phyloP scores from a whole-genome alignment of 2,888 invertebrate species.

The Drosophila limbata region DNA sequence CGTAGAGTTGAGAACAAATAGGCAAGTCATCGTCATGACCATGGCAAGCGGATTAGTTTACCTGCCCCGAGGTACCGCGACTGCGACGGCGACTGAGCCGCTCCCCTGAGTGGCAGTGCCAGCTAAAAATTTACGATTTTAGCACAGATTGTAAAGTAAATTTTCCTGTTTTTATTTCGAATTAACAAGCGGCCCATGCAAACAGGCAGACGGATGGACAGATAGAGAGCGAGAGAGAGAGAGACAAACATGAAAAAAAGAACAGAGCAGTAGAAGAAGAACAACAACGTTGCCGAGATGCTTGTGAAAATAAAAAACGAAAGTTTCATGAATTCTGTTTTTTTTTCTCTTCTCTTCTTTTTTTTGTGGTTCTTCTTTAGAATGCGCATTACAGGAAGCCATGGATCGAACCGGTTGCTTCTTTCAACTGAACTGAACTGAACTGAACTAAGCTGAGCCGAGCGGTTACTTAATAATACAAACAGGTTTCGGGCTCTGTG shows the following conservation, averaged over 20 bases:
- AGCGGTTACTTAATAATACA: slow-evolving; percentile 78
- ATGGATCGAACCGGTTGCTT: slow-evolving; percentile 63
- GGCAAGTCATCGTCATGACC: slow-evolving; percentile 73
- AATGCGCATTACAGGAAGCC: slow-evolving; percentile 72
- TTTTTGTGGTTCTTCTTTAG: slow-evolving; percentile 53
- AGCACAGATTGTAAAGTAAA: slow-evolving; percentile 83
- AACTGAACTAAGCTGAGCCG: slow-evolving; percentile 26
- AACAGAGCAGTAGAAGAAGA: slow-evolving; percentile 22
- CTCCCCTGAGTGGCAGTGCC: slow-evolving; percentile 60
- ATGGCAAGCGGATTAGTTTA: slow-evolving; percentile 75
- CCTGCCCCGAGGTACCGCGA: slow-evolving; percentile 45
- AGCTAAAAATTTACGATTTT: slow-evolving; percentile 81
- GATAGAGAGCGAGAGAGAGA: slow-evolving; percentile 1
- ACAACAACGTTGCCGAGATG: slow-evolving; percentile 22
- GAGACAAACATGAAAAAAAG: slow-evolving; percentile 13
- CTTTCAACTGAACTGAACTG: slow-evolving; percentile 34
- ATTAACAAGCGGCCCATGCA: slow-evolving; percentile 74
- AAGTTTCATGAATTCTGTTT: slow-evolving; percentile 61
- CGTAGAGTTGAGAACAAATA: slow-evolving; percentile 69
- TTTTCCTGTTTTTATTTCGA: slow-evolving; percentile 82
- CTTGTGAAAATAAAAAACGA: slow-evolving; percentile 72
- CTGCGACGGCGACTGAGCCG: slow-evolving; percentile 34
- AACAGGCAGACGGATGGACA: slow-evolving; percentile 34
- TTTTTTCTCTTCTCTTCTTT: slow-evolving; percentile 6
- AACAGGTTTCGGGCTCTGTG: slow-evolving; percentile 62